phyloP scores from a whole-genome alignment of 2,888 invertebrate genomes.

The Lasius fuliginosus region DNA sequence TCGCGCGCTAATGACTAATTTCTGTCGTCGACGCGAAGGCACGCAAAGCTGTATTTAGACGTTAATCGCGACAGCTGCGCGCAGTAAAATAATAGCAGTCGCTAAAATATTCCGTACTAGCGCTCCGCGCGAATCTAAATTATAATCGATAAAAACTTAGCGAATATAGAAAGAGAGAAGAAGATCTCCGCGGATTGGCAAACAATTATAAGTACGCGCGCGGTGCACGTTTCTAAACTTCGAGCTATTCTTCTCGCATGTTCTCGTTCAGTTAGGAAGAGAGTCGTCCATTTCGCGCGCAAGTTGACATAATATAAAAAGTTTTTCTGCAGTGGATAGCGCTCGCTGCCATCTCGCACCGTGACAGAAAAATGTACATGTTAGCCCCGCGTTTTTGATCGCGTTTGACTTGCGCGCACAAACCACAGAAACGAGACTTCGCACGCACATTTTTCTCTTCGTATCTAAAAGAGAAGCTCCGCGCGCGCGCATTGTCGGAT shows the following conservation, averaged over 20 bases:
- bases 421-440: constrained; percentile 49
- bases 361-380: constrained; percentile 41
- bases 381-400: constrained; percentile 53
- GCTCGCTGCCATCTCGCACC: constrained; percentile 38
- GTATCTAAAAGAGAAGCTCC: constrained; percentile 48
- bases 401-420: constrained; percentile 47
- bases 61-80: constrained; percentile 16
- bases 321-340: constrained; percentile 68
- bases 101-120: not conserved
- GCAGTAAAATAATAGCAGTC: constrained; percentile 21
- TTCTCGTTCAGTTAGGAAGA: constrained; percentile 28
- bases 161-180: no score
- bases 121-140: not conserved
- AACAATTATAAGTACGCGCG: not conserved
- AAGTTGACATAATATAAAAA: constrained; percentile 77
- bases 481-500: constrained; percentile 17
- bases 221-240: constrained; percentile 56
- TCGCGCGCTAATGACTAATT: constrained; percentile 44
- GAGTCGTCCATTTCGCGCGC: constrained; percentile 68
- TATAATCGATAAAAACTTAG: constrained; percentile 31
- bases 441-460: constrained; percentile 49
- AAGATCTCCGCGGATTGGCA: not conserved
- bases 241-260: constrained; percentile 41
- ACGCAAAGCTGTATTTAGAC: constrained; percentile 8
- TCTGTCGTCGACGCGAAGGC: constrained; percentile 4